These are phyloP conservation scores for Podocnemis expansa DNA, from an alignment of 2,113 vertebrate species.

Conservation along the genomic window DNA sequence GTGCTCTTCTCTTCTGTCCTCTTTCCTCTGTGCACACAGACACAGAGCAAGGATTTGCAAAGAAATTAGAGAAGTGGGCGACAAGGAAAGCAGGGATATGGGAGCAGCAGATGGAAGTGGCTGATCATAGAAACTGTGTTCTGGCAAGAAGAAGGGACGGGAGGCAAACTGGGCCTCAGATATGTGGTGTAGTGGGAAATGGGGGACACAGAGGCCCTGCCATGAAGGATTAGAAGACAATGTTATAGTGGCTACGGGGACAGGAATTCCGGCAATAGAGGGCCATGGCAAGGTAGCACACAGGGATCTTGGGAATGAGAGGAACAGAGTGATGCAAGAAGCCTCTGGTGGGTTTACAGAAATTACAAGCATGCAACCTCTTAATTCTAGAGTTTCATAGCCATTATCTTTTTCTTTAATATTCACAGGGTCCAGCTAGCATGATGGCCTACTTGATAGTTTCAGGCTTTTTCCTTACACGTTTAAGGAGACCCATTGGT, in stretches of 20 bases:
- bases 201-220: not conserved
- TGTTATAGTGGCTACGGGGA: not conserved
- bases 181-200: not conserved
- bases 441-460: conserved; percentile 97
- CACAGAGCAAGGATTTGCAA: too few relatives aligned
- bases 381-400: not conserved
- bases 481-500: conserved; percentile 92
- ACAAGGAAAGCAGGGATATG: not conserved
- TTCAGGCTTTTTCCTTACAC: conserved; percentile 94
- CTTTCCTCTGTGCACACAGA: too few relatives aligned
- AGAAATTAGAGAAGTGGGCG: not conserved
- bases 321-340: not conserved
- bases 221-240: not conserved
- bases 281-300: not conserved
- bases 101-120: not conserved
- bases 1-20: not conserved
- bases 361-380: not conserved
- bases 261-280: not conserved
- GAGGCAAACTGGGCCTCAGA: not conserved
- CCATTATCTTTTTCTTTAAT: not conserved
- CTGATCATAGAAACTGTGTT: not conserved
- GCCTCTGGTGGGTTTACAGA: not conserved
- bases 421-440: conserved; percentile 86
- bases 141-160: not conserved
- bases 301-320: not conserved